phyloP scores from a whole-genome alignment of 2,888 invertebrate genomes.

The Cotesia congregata region DNA sequence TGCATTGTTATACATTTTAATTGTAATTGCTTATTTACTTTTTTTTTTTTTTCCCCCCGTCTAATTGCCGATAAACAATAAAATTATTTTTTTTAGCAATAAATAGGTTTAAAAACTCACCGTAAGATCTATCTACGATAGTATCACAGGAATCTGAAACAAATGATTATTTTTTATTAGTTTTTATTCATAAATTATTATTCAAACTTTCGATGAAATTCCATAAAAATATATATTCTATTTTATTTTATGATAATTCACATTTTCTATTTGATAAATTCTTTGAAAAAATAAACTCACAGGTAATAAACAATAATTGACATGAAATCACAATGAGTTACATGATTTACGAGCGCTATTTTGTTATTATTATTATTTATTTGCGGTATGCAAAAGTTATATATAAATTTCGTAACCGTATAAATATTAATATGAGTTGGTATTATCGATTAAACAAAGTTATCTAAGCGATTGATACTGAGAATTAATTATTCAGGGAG shows the following conservation, averaged over 20 bases:
- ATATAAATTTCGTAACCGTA: constrained; percentile 44
- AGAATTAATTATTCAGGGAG: background rate
- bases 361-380: background rate
- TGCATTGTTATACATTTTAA: constrained; percentile 21
- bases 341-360: constrained; percentile 7
- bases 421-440: constrained; percentile 34
- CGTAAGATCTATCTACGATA: constrained; percentile 65
- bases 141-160: constrained; percentile 68
- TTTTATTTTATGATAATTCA: background rate
- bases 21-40: background rate
- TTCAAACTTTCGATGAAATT: background rate
- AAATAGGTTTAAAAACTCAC: constrained; percentile 57
- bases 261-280: background rate
- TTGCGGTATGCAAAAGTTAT: constrained; percentile 25
- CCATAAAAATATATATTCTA: background rate
- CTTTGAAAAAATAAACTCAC: constrained; percentile 27
- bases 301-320: constrained; percentile 32
- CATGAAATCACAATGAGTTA: constrained; percentile 32
- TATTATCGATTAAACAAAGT: background rate
- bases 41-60: background rate
- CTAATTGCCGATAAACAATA: background rate
- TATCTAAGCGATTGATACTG: background rate
- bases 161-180: constrained; percentile 27
- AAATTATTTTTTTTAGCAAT: background rate
- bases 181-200: too few species aligned